Percentiles rank a stretch among this genome's conserved stretches.
phyloP scores from a whole-genome alignment of 2,888 invertebrate species.

The Scaptomyza caliginosa region DNA sequence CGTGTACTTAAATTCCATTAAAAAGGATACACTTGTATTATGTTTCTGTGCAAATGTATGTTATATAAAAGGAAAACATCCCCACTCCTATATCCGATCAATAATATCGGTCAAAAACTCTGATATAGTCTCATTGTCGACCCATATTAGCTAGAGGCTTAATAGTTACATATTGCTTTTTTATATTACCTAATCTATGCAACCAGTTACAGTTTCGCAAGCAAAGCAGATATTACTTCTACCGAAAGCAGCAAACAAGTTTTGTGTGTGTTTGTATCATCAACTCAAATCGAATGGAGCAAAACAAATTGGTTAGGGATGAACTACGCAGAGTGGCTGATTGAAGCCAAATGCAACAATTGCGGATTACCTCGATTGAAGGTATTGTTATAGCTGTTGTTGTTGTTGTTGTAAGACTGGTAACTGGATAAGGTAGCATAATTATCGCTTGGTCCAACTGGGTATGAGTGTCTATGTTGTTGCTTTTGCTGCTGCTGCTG shows the following conservation, averaged over 20 bases:
- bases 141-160: slow-evolving; percentile 47
- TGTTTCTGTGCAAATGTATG: too few relatives aligned
- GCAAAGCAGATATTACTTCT: background rate
- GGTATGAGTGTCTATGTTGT: slow-evolving; percentile 81
- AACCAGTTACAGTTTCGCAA: slow-evolving; percentile 28
- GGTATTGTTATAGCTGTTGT: slow-evolving; percentile 41
- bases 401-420: slow-evolving; percentile 60
- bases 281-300: slow-evolving; percentile 19
- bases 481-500: slow-evolving; percentile 72
- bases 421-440: slow-evolving; percentile 56
- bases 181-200: slow-evolving; percentile 31
- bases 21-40: too few relatives aligned
- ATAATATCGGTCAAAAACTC: too few relatives aligned
- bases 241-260: slow-evolving; percentile 2
- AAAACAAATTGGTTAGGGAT: slow-evolving; percentile 19
- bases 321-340: slow-evolving; percentile 23
- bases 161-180: background rate
- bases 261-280: slow-evolving; percentile 4
- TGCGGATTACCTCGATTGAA: slow-evolving; percentile 74
- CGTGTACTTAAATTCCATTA: too few relatives aligned
- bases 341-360: slow-evolving; percentile 17
- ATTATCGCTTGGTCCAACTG: slow-evolving; percentile 75
- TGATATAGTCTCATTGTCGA: background rate
- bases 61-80: too few relatives aligned
- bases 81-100: too few relatives aligned